Conservation (phyloP, 92 coral and sea anemone genomes). For the Pocillopora meandrina region DNA sequence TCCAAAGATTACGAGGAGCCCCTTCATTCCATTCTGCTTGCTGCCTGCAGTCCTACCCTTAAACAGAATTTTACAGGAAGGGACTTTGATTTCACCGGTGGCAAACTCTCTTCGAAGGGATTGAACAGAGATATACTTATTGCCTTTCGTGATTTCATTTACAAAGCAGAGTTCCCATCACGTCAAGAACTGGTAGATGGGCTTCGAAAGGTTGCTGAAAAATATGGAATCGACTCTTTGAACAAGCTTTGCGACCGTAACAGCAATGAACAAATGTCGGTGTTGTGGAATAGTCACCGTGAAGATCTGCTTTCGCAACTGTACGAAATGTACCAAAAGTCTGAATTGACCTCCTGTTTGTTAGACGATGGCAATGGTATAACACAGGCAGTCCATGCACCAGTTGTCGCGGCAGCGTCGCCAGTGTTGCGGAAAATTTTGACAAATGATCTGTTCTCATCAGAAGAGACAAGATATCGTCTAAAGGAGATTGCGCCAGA, state of each 20-base stretch:
- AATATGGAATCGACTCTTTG: conserved; percentile 12
- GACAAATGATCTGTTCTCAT: background rate
- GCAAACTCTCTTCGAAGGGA: background rate
- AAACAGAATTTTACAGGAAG: conserved; percentile 28
- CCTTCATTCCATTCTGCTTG: conserved; percentile 58
- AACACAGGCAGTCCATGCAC: conserved; percentile 35
- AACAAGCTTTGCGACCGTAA: conserved; percentile 11
- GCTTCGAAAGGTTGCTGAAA: conserved; percentile 5
- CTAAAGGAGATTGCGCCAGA: conserved; percentile 8
- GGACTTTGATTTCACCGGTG: conserved; percentile 15
- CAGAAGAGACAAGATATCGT: conserved; percentile 30
- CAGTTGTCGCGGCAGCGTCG: conserved; percentile 55
- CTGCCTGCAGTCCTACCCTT: conserved; percentile 49
- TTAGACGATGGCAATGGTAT: conserved; percentile 45
- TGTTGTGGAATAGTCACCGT: background rate
- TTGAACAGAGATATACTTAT: conserved; percentile 10
- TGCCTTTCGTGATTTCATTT: conserved; percentile 60
- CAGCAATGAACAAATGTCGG: background rate
- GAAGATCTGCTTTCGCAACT: conserved; percentile 23
- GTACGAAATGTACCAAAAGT: conserved; percentile 23
- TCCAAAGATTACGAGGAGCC: conserved; percentile 13
- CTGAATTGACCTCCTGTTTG: conserved; percentile 34
- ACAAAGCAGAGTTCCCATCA: conserved; percentile 31
- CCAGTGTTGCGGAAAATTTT: conserved; percentile 25
- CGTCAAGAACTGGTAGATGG: conserved; percentile 3